These are phyloP conservation scores for Hypolimnas misippus DNA, from an alignment of 2,888 invertebrate genomes.

Conservation along the genomic window DNA sequence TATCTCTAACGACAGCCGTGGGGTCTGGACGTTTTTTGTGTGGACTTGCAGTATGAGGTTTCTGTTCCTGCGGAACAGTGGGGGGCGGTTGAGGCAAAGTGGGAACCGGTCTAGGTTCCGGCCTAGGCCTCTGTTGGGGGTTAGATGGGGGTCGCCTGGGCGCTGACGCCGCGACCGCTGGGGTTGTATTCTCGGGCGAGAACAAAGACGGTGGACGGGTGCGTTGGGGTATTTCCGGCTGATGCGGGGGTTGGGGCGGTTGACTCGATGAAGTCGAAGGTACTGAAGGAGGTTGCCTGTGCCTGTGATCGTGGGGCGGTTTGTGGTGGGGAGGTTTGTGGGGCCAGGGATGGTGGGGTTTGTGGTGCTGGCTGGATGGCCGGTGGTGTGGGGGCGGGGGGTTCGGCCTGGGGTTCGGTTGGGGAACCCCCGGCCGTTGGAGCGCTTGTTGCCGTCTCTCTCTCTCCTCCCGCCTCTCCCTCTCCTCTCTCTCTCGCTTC, in stretches of 20 bases:
- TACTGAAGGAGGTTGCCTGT: constrained; percentile 42
- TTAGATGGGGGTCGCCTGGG: constrained; percentile 60
- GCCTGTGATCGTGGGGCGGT: constrained; percentile 40
- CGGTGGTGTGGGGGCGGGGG: constrained; percentile 60
- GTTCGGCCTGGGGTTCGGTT: constrained; percentile 43
- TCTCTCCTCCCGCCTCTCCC: constrained; percentile 73
- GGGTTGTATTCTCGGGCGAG: constrained; percentile 86
- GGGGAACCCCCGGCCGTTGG: constrained; percentile 45
- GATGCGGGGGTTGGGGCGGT: constrained; percentile 41
- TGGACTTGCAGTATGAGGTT: constrained; percentile 57
- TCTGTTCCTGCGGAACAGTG: constrained; percentile 48
- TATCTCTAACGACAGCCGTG: constrained; percentile 64
- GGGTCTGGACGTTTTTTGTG: constrained; percentile 67
- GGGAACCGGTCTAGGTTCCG: constrained; percentile 46
- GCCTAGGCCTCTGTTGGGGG: constrained; percentile 54
- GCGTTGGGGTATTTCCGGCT: constrained; percentile 52
- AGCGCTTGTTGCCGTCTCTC: constrained; percentile 55
- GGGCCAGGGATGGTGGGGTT: constrained; percentile 66
- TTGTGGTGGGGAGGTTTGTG: constrained; percentile 71
- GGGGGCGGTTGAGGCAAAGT: constrained; percentile 55
- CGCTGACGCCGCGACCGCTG: constrained; percentile 70
- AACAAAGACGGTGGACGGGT: constrained; percentile 86
- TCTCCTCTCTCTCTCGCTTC: constrained; percentile 85
- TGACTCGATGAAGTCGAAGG: constrained; percentile 44
- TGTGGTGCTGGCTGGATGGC: constrained; percentile 63